Conservation (phyloP, 2,113 vertebrate genomes). For the Sula dactylatra region DNA sequence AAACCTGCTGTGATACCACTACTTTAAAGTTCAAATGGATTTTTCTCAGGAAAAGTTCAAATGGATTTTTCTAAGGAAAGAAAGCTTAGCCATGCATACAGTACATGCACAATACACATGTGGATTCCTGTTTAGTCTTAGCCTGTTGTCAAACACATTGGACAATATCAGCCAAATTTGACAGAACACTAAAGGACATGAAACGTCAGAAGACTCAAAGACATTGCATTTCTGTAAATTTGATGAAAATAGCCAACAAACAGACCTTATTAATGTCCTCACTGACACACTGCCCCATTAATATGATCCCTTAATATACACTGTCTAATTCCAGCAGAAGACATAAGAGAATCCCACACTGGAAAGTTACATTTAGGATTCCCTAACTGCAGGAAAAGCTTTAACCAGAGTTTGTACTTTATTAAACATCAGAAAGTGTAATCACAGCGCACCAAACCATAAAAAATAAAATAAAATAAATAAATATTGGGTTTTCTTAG, state of each 20-base stretch:
- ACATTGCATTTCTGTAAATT: not conserved
- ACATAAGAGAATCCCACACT: not conserved
- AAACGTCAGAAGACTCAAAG: not conserved
- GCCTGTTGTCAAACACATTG: not conserved
- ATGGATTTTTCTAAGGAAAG: not conserved
- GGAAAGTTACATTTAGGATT: not conserved
- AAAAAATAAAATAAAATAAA: not conserved
- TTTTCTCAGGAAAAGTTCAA: not conserved
- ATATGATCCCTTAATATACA: not conserved
- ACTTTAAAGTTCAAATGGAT: not conserved
- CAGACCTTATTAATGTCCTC: not conserved
- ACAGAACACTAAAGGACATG: not conserved
- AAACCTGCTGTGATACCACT: not conserved
- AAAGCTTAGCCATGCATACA: not conserved
- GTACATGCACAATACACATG: not conserved
- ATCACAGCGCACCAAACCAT: not conserved
- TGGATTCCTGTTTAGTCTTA: not conserved
- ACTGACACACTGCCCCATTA: not conserved
- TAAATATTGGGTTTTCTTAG: not conserved
- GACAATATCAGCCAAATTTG: not conserved
- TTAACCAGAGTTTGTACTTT: not conserved
- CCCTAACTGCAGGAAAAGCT: not conserved
- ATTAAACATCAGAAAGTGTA: not conserved
- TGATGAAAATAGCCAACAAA: not conserved
- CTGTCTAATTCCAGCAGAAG: not conserved